Evolutionary conservation across 2,888 invertebrate species (phyloP).

Genomic region (Chalcosyrphus nemorum): DNA sequence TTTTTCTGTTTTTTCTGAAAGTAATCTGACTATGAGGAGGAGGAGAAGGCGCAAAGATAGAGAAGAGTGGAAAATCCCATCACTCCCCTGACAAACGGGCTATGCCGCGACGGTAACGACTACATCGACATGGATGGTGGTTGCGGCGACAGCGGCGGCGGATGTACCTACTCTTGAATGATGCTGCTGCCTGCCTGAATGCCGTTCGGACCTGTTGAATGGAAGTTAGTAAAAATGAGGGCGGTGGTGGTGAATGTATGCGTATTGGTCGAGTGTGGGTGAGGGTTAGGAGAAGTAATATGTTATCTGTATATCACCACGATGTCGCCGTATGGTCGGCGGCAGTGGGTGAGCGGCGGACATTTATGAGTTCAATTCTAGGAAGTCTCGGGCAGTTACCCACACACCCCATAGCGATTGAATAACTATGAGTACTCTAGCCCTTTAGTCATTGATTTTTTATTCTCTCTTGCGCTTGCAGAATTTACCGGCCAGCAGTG

Average conservation of each 20-base stretch:
- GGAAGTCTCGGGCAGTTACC: slow-evolving; percentile 12
- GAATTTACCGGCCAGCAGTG: slow-evolving; percentile 77
- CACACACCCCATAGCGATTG: slow-evolving; percentile 13
- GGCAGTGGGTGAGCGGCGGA: slow-evolving; percentile 33
- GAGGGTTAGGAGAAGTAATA: slow-evolving; percentile 50
- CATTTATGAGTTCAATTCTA: slow-evolving; percentile 30
- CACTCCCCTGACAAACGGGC: slow-evolving; percentile 41
- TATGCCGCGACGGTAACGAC: slow-evolving; percentile 1
- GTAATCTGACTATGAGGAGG: slow-evolving; percentile 22
- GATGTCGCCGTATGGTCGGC: slow-evolving; percentile 21
- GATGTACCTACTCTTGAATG: slow-evolving; percentile 56
- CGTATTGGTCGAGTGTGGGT: slow-evolving; percentile 48
- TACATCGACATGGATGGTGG: neutral
- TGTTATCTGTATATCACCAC: slow-evolving; percentile 22
- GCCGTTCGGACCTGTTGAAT: slow-evolving; percentile 58
- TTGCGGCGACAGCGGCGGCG: slow-evolving; percentile 10
- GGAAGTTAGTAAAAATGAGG: slow-evolving; percentile 51
- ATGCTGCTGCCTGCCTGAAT: slow-evolving; percentile 31
- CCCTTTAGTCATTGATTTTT: neutral
- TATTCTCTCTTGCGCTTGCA: slow-evolving; percentile 70
- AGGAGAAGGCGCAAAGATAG: slow-evolving; percentile 21
- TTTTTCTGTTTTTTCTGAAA: slow-evolving; percentile 20
- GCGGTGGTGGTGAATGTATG: slow-evolving; percentile 39
- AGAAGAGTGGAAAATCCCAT: slow-evolving; percentile 56
- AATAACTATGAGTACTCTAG: no score